These are phyloP conservation scores for chimpanzee (Pan troglodytes) DNA, from an alignment of 2,113 vertebrate species.

Conservation along the genomic window NHGRI_mPanTro3-v2.1_pri NC_072422.2:27554001-27554500, in stretches of 20 bases:
- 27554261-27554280: not conserved
- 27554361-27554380: not conserved
- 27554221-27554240: not conserved
- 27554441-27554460: not conserved
- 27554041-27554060: no score
- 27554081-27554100: no score
- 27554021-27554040: no score
- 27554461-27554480: not conserved
- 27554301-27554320: not conserved
- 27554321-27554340: not conserved
- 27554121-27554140: no score
- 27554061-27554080: no score
- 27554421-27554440: not conserved
- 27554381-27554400: not conserved
- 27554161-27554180: not conserved
- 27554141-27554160: not conserved
- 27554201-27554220: not conserved
- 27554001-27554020: no score
- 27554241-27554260: not conserved
- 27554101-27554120: no score
- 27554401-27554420: no score
- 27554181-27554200: not conserved
- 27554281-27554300: not conserved
- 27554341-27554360: not conserved
- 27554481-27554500: no score